Evolutionary conservation across 1,140 invertebrate genomes (phyloP).

Genomic region (Papilio xuthus): DNA sequence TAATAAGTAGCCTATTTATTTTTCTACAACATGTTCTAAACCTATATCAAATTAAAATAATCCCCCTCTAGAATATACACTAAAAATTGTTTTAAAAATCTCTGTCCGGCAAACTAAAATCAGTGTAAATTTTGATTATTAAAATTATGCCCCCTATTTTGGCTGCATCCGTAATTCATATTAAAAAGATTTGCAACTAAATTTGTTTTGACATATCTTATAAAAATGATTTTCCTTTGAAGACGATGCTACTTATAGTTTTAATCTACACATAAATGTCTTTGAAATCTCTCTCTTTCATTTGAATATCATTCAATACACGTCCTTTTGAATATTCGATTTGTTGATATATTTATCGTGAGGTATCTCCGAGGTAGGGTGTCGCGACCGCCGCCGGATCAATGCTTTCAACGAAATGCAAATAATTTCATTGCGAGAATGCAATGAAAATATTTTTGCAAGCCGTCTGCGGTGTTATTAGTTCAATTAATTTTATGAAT

Average conservation of each 20-base stretch:
- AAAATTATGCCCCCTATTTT: too few relatives aligned
- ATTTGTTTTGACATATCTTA: too few relatives aligned
- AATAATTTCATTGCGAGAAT: slow-evolving; percentile 34
- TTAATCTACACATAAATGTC: not conserved
- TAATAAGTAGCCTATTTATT: too few relatives aligned
- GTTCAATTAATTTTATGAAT: slow-evolving; percentile 34
- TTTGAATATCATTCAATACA: slow-evolving; percentile 20
- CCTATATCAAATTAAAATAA: too few relatives aligned
- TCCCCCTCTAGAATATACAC: too few relatives aligned
- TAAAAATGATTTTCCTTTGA: not conserved
- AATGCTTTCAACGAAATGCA: slow-evolving; percentile 35
- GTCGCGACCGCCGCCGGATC: slow-evolving; percentile 5
- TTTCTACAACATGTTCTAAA: too few relatives aligned
- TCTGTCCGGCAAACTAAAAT: too few relatives aligned
- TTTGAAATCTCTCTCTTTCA: not conserved
- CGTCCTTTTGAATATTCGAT: slow-evolving; percentile 16
- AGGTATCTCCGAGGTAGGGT: slow-evolving; percentile 8
- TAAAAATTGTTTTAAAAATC: too few relatives aligned
- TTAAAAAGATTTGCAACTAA: too few relatives aligned
- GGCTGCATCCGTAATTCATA: too few relatives aligned
- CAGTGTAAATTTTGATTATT: too few relatives aligned
- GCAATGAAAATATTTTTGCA: slow-evolving; percentile 34
- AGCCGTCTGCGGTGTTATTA: slow-evolving; percentile 34
- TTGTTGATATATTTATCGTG: slow-evolving; percentile 24
- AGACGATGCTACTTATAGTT: not conserved